phyloP scores from a whole-genome alignment of 2,113 vertebrate genomes.

The Callipepla squamata region DNA sequence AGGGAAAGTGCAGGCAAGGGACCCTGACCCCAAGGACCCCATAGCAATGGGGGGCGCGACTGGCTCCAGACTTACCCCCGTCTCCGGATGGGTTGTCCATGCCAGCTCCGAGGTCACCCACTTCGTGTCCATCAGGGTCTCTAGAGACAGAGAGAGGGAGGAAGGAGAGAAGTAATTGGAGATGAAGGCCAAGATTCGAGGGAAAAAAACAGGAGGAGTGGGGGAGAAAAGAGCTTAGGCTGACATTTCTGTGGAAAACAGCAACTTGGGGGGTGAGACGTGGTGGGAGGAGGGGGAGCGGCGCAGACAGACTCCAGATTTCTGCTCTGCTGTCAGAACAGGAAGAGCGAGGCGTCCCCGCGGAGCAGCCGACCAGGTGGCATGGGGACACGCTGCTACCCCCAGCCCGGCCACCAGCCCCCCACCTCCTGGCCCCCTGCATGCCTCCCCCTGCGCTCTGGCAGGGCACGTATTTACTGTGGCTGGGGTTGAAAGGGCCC shows the following conservation, averaged over 20 bases:
- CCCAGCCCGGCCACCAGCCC: neutral
- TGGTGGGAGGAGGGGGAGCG: constrained; percentile 28
- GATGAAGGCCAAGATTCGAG: constrained; percentile 36
- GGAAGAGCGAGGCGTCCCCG: constrained; percentile 26
- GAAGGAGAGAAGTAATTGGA: constrained; percentile 55
- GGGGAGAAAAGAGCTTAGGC: constrained; percentile 21
- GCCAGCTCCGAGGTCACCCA: constrained; percentile 97
- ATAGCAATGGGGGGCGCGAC: neutral
- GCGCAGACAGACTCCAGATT: constrained; percentile 54
- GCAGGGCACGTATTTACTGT: constrained; percentile 36
- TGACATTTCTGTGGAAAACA: constrained; percentile 66
- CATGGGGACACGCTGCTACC: neutral
- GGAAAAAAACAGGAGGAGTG: neutral
- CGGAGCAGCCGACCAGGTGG: constrained; percentile 46
- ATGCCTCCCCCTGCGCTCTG: constrained; percentile 24
- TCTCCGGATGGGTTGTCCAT: constrained; percentile 95
- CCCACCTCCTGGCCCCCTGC: neutral
- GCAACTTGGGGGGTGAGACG: constrained; percentile 60
- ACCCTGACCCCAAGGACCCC: neutral
- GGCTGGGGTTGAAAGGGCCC: constrained; percentile 56
- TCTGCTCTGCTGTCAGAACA: constrained; percentile 53
- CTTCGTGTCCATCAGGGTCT: constrained; percentile 97
- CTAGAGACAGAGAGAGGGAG: constrained; percentile 72
- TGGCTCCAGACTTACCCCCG: constrained; percentile 85
- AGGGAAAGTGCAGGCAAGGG: neutral